A percentile compares a stretch with the other conserved stretches of the same genome.
Evolutionary conservation across 2,113 vertebrate genomes (phyloP).

Genomic region (Gymnocephalus cernua): DNA sequence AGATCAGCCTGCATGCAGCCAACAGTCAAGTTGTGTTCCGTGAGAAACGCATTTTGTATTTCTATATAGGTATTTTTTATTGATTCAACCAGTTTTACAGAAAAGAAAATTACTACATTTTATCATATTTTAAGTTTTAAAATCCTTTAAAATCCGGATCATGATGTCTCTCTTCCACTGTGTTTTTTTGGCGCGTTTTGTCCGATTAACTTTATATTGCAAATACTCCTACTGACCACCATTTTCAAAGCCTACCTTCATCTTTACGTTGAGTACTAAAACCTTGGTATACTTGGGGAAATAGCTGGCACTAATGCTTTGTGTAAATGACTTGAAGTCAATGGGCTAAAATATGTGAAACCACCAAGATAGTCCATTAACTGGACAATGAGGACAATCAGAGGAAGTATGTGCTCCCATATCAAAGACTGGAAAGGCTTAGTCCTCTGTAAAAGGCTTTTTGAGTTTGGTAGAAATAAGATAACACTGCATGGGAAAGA

Average conservation of each 20-base stretch:
- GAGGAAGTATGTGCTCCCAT: neutral
- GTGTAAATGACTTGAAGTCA: neutral
- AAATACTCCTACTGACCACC: neutral
- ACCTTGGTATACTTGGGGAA: too few relatives aligned
- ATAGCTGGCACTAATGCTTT: neutral
- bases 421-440: neutral
- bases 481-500: slow-evolving; percentile 29
- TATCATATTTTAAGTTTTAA: neutral
- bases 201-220: neutral
- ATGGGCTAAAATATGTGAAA: slow-evolving; percentile 14
- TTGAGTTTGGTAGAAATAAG: neutral
- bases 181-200: neutral
- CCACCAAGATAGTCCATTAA: slow-evolving; percentile 8
- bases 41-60: neutral
- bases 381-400: neutral
- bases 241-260: neutral
- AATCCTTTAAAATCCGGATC: neutral
- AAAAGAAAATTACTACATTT: neutral
- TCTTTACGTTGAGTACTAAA: neutral
- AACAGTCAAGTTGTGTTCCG: neutral
- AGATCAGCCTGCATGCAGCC: neutral
- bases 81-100: neutral
- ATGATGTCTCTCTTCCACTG: neutral
- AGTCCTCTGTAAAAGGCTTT: neutral
- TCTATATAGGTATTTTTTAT: too few relatives aligned